Percentiles rank a stretch among this genome's conserved stretches.
phyloP scores from a whole-genome alignment of 1,140 invertebrate genomes.

The Drosophila lowei region DNA sequence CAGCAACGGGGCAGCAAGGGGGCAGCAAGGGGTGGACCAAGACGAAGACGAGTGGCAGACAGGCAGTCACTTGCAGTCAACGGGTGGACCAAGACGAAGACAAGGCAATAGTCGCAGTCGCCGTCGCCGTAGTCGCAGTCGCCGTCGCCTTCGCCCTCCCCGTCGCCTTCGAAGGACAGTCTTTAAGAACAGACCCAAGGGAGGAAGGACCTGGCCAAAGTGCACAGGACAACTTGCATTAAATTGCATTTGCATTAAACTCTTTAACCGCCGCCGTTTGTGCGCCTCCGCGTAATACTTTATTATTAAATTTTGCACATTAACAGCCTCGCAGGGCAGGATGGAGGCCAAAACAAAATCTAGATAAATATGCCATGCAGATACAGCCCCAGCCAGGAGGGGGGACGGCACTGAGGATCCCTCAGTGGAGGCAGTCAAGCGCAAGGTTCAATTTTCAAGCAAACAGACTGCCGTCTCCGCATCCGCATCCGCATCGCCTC shows the following conservation, averaged over 20 bases:
- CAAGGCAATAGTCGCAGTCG: conserved; percentile 27
- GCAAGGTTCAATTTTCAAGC: conserved; percentile 74
- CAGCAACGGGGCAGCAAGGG: conserved; percentile 2
- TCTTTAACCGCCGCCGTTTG: conserved; percentile 56
- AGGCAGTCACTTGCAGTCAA: conserved; percentile 70
- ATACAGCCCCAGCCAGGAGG: conserved; percentile 15
- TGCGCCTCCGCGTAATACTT: conserved; percentile 57
- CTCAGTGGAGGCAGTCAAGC: conserved; percentile 55
- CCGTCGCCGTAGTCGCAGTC: background rate
- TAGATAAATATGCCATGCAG: conserved; percentile 74
- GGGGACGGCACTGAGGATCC: background rate
- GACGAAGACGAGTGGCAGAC: conserved; percentile 31
- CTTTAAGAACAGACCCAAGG: conserved; percentile 43
- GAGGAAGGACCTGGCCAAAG: background rate
- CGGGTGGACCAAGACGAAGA: conserved; percentile 26
- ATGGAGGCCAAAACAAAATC: conserved; percentile 66
- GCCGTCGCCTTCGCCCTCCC: background rate
- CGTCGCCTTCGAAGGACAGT: conserved; percentile 16
- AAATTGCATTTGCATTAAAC: conserved; percentile 71
- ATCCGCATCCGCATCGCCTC: no score
- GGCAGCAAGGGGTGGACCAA: conserved; percentile 18
- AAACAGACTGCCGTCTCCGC: conserved; percentile 44
- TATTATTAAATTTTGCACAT: conserved; percentile 81
- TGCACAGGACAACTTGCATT: background rate
- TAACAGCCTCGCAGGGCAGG: conserved; percentile 53